A percentile compares a stretch with the other conserved stretches of the same genome.
Evolutionary conservation across 2,888 invertebrate genomes (phyloP).

Genomic region (Piscicola geometra): DNA sequence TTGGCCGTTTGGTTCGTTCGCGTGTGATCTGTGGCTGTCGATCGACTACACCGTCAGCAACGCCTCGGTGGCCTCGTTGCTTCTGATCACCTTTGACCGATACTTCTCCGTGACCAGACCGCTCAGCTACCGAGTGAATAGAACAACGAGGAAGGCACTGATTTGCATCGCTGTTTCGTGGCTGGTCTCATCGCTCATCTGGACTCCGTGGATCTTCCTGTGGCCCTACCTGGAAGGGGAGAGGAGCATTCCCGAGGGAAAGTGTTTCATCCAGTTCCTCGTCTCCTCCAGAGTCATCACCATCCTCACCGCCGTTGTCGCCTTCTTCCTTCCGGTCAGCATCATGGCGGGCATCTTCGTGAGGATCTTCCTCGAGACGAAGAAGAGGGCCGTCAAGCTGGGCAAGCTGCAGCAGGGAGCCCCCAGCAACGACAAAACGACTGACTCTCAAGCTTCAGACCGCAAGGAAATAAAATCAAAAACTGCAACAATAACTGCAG

Average conservation of each 20-base stretch:
- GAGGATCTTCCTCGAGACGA: no score
- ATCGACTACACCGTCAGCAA: constrained; percentile 24
- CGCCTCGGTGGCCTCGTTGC: background rate
- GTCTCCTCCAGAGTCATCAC: background rate
- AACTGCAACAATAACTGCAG: no score
- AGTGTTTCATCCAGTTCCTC: no score
- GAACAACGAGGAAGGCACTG: constrained; percentile 2
- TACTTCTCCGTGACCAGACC: constrained; percentile 21
- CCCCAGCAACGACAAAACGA: no score
- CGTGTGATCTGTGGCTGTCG: constrained; percentile 23
- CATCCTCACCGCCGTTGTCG: no score
- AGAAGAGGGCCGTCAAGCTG: no score
- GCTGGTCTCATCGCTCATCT: constrained; percentile 9
- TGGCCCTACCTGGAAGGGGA: constrained; percentile 13
- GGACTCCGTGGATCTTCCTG: constrained; percentile 22
- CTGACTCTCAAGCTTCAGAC: no score
- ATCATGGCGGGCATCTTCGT: no score
- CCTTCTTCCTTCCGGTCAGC: no score
- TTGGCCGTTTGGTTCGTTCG: constrained; percentile 10
- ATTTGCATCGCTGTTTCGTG: background rate
- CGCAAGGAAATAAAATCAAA: no score
- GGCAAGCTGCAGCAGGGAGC: no score
- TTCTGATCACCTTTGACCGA: constrained; percentile 12
- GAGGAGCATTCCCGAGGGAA: no score
- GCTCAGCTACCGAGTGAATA: constrained; percentile 17